Percentiles rank a stretch among this genome's conserved stretches.
Evolutionary conservation across 2,888 invertebrate species (phyloP).

Genomic region (Apamea crenata): DNA sequence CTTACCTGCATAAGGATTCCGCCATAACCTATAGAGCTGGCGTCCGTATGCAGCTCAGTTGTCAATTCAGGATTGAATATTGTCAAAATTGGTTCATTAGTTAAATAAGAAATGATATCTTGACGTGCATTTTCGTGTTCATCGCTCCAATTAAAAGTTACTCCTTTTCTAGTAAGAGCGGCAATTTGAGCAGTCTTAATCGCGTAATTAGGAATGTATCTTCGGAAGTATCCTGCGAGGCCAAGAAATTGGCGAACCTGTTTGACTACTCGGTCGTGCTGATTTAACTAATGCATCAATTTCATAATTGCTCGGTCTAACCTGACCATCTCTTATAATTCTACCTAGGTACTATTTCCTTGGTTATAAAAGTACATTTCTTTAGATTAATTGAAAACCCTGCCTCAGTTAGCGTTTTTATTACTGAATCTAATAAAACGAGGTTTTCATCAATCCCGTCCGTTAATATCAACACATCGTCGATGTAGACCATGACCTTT

Average conservation of each 20-base stretch:
- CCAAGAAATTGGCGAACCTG: constrained; percentile 7
- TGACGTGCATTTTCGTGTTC: not conserved
- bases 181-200: constrained; percentile 2
- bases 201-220: constrained; percentile 1
- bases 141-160: not conserved
- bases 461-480: no score
- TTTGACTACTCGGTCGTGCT: not conserved
- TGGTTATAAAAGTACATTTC: constrained; percentile 3
- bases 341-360: constrained; percentile 1
- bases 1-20: no score
- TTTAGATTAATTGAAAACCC: not conserved
- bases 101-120: not conserved
- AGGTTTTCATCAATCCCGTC: no score
- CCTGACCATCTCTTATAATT: not conserved
- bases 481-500: no score
- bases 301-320: constrained; percentile 3
- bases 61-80: not conserved
- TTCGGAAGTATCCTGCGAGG: constrained; percentile 1
- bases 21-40: no score
- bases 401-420: constrained; percentile 1
- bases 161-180: constrained; percentile 2
- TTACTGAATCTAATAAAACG: not conserved
- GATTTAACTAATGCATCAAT: not conserved
- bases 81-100: not conserved
- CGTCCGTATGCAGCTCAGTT: no score